Conservation (phyloP, 2,113 vertebrate genomes). For the Dinomys branickii region DNA sequence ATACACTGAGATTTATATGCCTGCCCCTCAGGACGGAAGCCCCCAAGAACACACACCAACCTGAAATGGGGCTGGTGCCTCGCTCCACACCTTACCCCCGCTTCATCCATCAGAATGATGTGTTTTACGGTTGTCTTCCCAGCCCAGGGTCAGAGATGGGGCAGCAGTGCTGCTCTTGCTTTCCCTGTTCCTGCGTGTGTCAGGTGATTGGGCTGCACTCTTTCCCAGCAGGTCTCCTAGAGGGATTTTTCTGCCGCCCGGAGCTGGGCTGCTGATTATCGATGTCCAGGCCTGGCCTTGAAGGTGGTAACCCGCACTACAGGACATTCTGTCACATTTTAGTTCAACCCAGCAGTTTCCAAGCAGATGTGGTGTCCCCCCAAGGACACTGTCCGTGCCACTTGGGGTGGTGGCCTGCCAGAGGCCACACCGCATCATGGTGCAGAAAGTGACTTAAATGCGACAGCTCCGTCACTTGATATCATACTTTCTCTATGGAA, state of each 20-base stretch:
- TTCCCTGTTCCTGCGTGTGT: conserved; percentile 15
- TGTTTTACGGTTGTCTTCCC: conserved; percentile 68
- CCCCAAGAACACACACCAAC: conserved; percentile 29
- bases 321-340: background rate
- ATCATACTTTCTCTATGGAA: background rate
- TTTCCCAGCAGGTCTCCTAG: background rate
- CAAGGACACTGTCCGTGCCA: background rate
- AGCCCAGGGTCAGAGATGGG: conserved; percentile 52
- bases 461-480: background rate
- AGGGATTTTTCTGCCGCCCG: background rate
- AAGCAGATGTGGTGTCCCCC: background rate
- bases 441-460: background rate
- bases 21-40: background rate
- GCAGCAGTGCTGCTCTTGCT: conserved; percentile 32
- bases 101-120: conserved; percentile 59
- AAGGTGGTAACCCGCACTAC: background rate
- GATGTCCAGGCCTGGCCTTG: background rate
- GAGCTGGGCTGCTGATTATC: background rate
- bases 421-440: background rate
- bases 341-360: background rate
- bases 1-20: conserved; percentile 53
- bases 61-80: conserved; percentile 5
- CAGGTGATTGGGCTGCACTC: conserved; percentile 3
- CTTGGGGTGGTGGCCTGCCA: background rate
- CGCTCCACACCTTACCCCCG: conserved; percentile 46